Percentiles rank a stretch among this genome's conserved stretches.
Conservation (phyloP, 2,797 vertebrate species). For the Cercopithecus diana region DNA sequence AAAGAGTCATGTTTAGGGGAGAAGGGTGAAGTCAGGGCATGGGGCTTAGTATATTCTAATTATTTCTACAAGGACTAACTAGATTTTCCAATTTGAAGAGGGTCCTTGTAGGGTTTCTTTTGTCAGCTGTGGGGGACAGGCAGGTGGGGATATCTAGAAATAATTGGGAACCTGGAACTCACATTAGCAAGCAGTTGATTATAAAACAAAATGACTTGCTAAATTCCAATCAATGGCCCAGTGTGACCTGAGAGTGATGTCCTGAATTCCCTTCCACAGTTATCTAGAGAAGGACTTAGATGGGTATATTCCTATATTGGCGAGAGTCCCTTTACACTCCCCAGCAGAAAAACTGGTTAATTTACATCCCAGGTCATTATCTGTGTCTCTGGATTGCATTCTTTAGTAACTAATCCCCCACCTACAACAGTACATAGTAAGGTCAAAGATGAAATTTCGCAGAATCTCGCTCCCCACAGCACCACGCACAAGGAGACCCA, state of each 20-base stretch:
- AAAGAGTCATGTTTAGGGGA: neutral
- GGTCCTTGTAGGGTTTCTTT: neutral
- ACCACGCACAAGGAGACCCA: neutral
- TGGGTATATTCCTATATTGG: neutral
- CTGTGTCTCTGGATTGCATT: neutral
- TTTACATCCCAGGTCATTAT: neutral
- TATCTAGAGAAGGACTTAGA: neutral
- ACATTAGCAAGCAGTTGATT: neutral
- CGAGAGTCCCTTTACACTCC: neutral
- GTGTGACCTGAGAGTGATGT: neutral
- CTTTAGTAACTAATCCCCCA: neutral
- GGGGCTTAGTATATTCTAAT: neutral
- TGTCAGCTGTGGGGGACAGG: fast-evolving
- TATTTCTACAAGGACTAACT: neutral
- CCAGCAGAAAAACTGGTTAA: slow-evolving; percentile 18
- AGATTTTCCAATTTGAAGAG: neutral
- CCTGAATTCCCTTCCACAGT: neutral
- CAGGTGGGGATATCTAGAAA: neutral
- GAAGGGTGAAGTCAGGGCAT: neutral
- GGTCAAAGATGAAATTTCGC: neutral
- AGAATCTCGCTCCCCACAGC: neutral
- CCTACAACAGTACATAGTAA: neutral
- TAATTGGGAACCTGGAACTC: neutral
- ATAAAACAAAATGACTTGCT: neutral
- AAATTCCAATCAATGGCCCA: neutral